Percentiles rank a stretch among this genome's conserved stretches.
Evolutionary conservation across 2,113 vertebrate genomes (phyloP).

Genomic region (Hucho hucho): DNA sequence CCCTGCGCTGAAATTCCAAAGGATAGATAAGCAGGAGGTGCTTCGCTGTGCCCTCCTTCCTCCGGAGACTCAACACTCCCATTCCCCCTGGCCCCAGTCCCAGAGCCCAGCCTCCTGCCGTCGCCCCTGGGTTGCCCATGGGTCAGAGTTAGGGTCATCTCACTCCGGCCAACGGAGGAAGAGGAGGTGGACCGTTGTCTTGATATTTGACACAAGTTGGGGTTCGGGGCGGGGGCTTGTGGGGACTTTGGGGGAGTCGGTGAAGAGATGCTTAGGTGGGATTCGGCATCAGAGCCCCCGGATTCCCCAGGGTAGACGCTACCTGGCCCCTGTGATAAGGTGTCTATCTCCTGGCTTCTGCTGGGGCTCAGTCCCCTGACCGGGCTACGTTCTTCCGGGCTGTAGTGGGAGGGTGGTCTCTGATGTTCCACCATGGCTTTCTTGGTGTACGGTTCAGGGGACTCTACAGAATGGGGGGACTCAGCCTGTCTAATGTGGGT

Average conservation of each 20-base stretch:
- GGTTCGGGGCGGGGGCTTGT: conserved; percentile 27
- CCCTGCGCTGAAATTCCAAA: conserved; percentile 86
- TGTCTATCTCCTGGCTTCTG: conserved; percentile 39
- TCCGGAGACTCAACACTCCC: conserved; percentile 80
- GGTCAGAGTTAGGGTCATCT: conserved; percentile 76
- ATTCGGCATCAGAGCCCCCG: conserved; percentile 10
- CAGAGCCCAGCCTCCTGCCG: conserved; percentile 55
- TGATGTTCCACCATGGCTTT: conserved; percentile 26
- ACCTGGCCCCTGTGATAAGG: conserved; percentile 36
- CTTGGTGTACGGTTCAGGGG: conserved; percentile 53
- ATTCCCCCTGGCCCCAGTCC: conserved; percentile 71
- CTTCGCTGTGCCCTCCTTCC: conserved; percentile 88
- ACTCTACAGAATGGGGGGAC: conserved; percentile 38
- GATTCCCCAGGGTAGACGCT: conserved; percentile 35
- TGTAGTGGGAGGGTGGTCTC: conserved; percentile 18
- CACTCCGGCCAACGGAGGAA: conserved; percentile 63
- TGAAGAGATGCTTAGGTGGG: conserved; percentile 9
- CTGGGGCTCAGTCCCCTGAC: neutral
- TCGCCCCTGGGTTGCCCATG: conserved; percentile 59
- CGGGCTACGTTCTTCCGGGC: neutral
- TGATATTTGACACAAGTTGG: conserved; percentile 46
- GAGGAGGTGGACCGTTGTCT: conserved; percentile 49
- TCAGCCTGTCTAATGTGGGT: neutral
- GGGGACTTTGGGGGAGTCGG: conserved; percentile 26
- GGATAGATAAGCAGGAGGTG: conserved; percentile 87